Conservation (phyloP, 2,888 invertebrate genomes). For the Apamea monoglypha region DNA sequence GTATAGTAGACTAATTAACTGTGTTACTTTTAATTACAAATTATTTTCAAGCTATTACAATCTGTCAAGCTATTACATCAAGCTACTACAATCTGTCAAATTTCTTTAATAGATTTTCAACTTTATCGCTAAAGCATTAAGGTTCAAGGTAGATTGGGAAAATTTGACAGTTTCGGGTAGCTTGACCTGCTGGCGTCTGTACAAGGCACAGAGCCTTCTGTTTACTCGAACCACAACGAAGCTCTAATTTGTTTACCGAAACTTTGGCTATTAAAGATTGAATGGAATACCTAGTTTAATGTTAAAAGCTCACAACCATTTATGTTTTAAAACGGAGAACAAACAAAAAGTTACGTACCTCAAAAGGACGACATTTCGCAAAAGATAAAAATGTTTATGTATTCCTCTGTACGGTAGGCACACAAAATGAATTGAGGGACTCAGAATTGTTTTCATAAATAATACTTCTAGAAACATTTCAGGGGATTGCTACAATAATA, state of each 20-base stretch:
- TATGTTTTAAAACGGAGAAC: neutral
- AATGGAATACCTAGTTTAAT: neutral
- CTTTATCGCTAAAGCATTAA: too few relatives aligned
- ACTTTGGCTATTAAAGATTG: neutral
- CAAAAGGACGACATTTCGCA: constrained; percentile 1
- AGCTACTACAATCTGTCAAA: too few relatives aligned
- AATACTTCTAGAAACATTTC: neutral
- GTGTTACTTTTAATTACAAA: constrained; percentile 1
- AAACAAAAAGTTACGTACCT: constrained; percentile 12
- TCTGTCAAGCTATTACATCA: too few relatives aligned
- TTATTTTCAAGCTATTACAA: too few relatives aligned
- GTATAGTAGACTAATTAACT: constrained; percentile 16
- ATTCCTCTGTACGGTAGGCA: neutral
- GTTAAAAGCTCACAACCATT: constrained; percentile 10
- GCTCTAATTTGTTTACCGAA: constrained; percentile 1
- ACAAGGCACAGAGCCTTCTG: neutral
- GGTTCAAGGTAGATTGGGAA: too few relatives aligned
- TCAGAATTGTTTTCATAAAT: neutral
- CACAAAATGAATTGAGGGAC: neutral
- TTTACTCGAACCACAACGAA: neutral
- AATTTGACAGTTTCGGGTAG: too few relatives aligned
- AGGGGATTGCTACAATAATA: neutral
- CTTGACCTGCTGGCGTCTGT: too few relatives aligned
- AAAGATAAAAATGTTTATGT: constrained; percentile 5
- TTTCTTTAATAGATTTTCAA: too few relatives aligned